Percentiles rank a stretch among this genome's conserved stretches.
These are phyloP conservation scores for Halcyon senegalensis DNA, from an alignment of 2,113 vertebrate species.

Conservation along the genomic window DNA sequence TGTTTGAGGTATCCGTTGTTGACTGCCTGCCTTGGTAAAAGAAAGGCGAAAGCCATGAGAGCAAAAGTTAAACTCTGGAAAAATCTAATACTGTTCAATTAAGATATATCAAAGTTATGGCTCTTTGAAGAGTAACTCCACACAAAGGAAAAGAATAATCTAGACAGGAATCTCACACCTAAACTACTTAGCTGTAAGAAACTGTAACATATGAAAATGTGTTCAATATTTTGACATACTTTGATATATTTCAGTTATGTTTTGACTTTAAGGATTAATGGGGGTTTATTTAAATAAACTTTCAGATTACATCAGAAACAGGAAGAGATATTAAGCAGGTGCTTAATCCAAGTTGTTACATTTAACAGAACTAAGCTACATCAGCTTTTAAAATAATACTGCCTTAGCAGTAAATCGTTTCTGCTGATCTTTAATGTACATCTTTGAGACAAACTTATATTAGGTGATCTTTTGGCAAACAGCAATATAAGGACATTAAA, in stretches of 20 bases:
- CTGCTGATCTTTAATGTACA: not conserved
- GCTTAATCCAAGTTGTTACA: not conserved
- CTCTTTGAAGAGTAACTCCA: not conserved
- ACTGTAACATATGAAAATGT: not conserved
- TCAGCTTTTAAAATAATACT: not conserved
- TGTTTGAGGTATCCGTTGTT: not conserved
- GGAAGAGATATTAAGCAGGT: not conserved
- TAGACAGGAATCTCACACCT: not conserved
- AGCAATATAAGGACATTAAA: not conserved
- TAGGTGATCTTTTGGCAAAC: not conserved
- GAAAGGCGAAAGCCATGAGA: not conserved
- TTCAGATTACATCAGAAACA: conserved; percentile 12
- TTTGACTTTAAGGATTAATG: not conserved
- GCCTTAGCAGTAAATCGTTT: not conserved
- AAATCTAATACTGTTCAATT: not conserved
- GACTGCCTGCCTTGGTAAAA: not conserved
- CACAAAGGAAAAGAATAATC: not conserved
- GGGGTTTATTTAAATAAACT: conserved; percentile 21
- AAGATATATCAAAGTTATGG: not conserved
- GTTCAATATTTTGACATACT: not conserved
- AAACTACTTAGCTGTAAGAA: not conserved
- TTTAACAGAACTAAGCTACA: not conserved
- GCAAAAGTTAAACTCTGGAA: not conserved
- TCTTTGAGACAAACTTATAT: not conserved
- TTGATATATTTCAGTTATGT: not conserved